Conservation (phyloP, 1,140 invertebrate genomes). For the Drepana arcuata region DNA sequence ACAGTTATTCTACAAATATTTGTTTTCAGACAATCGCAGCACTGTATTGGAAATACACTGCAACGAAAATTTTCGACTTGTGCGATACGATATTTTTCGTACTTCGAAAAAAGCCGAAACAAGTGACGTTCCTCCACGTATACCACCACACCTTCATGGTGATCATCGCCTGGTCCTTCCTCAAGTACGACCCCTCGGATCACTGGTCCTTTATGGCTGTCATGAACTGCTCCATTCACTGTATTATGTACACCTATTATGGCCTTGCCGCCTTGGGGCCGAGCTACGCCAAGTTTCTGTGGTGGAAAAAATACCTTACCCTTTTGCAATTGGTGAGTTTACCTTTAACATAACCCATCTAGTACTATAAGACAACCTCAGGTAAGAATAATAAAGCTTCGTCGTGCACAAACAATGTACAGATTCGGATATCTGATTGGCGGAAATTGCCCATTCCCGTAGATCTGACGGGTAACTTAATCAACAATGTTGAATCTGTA, state of each 20-base stretch:
- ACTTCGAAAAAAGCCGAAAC: conserved; percentile 89
- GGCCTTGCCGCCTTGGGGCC: conserved; percentile 90
- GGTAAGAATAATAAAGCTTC: too few relatives aligned
- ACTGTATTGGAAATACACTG: conserved; percentile 33
- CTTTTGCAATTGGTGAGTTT: conserved; percentile 86
- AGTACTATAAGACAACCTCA: too few relatives aligned
- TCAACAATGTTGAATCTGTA: too few relatives aligned
- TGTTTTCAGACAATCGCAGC: conserved; percentile 28
- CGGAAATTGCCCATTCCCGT: too few relatives aligned
- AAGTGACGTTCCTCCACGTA: conserved; percentile 91
- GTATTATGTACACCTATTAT: conserved; percentile 93
- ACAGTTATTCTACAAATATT: conserved; percentile 4
- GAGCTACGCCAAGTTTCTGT: conserved; percentile 87
- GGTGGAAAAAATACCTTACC: conserved; percentile 96
- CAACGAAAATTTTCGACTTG: conserved; percentile 25
- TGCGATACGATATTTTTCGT: conserved; percentile 92
- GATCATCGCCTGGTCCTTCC: conserved; percentile 90
- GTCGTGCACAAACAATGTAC: too few relatives aligned
- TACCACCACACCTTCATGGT: conserved; percentile 96
- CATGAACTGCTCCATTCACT: conserved; percentile 92
- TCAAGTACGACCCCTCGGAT: conserved; percentile 34
- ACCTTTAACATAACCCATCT: too few relatives aligned
- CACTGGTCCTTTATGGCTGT: conserved; percentile 91
- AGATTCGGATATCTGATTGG: too few relatives aligned
- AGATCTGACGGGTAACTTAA: too few relatives aligned